Conservation (phyloP, 2,888 invertebrate species). For the Latrodectus hesperus region DNA sequence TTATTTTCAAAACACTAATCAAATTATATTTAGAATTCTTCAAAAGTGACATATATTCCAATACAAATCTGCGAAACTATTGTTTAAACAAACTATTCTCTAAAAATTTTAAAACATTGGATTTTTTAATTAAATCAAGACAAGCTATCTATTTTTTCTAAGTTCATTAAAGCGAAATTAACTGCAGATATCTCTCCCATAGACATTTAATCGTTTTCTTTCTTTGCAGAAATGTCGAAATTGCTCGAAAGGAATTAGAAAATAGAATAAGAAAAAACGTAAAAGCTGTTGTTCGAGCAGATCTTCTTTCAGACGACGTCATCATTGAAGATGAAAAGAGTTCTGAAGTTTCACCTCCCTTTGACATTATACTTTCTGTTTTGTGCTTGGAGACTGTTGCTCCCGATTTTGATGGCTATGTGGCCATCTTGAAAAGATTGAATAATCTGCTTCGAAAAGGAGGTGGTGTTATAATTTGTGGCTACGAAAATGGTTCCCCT, state of each 20-base stretch:
- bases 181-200: too few relatives aligned
- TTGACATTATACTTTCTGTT: background rate
- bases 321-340: background rate
- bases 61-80: too few relatives aligned
- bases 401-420: background rate
- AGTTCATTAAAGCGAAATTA: too few relatives aligned
- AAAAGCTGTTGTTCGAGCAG: background rate
- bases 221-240: too few relatives aligned
- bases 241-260: background rate
- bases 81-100: too few relatives aligned
- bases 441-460: slow-evolving; percentile 16
- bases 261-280: background rate
- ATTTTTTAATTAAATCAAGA: too few relatives aligned
- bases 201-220: too few relatives aligned
- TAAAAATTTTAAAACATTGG: too few relatives aligned
- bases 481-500: background rate
- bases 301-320: background rate
- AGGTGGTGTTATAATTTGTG: background rate
- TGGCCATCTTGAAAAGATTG: background rate
- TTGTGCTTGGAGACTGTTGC: background rate
- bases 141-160: too few relatives aligned
- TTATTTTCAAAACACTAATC: too few relatives aligned
- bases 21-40: too few relatives aligned
- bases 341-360: background rate
- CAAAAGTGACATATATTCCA: too few relatives aligned